phyloP scores from a whole-genome alignment of 2,797 vertebrate species.

The Coluber constrictor region DNA sequence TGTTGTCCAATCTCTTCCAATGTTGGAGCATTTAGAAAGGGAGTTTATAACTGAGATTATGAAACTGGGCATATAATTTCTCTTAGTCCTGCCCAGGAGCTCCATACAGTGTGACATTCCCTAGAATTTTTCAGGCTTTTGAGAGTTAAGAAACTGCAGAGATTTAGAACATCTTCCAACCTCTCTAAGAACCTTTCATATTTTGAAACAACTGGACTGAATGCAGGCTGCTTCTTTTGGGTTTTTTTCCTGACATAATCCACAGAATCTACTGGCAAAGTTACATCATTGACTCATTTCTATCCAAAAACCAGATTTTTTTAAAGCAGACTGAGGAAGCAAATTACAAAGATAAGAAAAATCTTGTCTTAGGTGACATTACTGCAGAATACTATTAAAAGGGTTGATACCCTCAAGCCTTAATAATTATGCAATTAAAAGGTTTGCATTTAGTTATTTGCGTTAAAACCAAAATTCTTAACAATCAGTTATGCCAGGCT shows the following conservation, averaged over 20 bases:
- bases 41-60: background rate
- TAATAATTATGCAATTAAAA: background rate
- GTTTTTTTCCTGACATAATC: background rate
- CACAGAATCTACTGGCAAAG: background rate
- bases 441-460: background rate
- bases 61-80: background rate
- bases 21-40: background rate
- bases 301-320: background rate
- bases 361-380: background rate
- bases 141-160: background rate
- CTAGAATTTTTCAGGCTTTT: background rate
- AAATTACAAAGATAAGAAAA: background rate
- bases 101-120: background rate
- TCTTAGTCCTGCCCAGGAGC: background rate
- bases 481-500: constrained; percentile 45
- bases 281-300: background rate
- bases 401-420: background rate
- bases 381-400: background rate
- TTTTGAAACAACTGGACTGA: background rate
- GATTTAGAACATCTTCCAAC: background rate
- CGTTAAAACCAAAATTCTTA: constrained; percentile 1
- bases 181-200: background rate
- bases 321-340: background rate
- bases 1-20: background rate
- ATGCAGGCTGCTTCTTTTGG: background rate